These are phyloP conservation scores for Aptenodytes forsteri DNA, from an alignment of 2,113 vertebrate species.

Conservation along the genomic window DNA sequence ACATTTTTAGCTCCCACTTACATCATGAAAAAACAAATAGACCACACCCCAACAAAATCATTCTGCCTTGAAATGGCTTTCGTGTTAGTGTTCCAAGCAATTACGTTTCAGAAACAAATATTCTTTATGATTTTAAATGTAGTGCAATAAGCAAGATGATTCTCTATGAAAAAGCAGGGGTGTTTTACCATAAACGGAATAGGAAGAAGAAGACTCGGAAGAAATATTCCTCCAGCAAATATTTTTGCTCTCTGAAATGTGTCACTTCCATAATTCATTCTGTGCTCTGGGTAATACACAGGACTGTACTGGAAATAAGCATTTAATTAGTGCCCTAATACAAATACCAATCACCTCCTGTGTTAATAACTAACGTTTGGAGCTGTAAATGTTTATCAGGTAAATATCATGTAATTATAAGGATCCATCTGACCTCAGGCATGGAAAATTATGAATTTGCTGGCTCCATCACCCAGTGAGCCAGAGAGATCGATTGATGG, in stretches of 20 bases:
- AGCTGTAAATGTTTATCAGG: constrained; percentile 1
- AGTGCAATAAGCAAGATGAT: background rate
- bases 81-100: background rate
- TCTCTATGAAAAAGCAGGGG: background rate
- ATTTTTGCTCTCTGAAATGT: background rate
- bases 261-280: background rate
- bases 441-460: background rate
- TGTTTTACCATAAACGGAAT: background rate
- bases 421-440: background rate
- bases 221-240: background rate
- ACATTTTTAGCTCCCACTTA: background rate
- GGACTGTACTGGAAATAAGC: background rate
- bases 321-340: constrained; percentile 32
- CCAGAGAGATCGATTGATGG: background rate
- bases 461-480: background rate
- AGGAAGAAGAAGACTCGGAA: background rate
- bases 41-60: background rate
- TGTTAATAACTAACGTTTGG: background rate
- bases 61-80: background rate
- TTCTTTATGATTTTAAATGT: background rate
- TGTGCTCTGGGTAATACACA: background rate
- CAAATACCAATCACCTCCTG: background rate
- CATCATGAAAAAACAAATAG: background rate
- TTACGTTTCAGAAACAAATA: background rate
- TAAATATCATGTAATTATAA: background rate